phyloP scores from a whole-genome alignment of 1,140 invertebrate genomes.

The Laupala kohalensis region DNA sequence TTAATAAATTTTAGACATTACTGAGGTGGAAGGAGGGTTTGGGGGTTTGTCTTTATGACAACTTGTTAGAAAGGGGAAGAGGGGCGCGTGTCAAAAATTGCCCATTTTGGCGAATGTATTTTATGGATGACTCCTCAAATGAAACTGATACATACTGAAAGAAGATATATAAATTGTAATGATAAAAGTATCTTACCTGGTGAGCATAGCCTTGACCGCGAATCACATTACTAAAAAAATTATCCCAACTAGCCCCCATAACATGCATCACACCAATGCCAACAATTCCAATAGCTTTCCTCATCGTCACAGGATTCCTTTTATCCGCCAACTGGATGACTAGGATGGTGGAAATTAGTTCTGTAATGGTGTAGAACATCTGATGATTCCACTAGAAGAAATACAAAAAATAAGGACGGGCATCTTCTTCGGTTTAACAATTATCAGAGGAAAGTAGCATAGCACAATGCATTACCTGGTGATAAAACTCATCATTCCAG shows the following conservation, averaged over 20 bases:
- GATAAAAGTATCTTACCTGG: conserved; percentile 35
- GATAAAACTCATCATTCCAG: conserved; percentile 69
- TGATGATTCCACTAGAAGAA: conserved; percentile 58
- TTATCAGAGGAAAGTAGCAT: no score
- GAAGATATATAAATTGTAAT: not conserved
- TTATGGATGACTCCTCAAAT: no score
- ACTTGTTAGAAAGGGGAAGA: no score
- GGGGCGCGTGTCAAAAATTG: no score
- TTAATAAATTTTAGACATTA: no score
- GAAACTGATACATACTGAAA: not conserved
- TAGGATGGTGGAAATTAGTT: conserved; percentile 52
- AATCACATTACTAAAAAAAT: conserved; percentile 61
- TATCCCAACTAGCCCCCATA: conserved; percentile 55
- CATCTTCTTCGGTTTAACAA: no score
- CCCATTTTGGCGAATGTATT: no score
- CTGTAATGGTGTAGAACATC: conserved; percentile 50
- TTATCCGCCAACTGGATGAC: conserved; percentile 43
- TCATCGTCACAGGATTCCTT: conserved; percentile 40
- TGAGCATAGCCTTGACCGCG: conserved; percentile 51
- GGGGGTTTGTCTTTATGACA: no score
- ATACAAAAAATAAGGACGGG: not conserved
- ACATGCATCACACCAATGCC: conserved; percentile 57
- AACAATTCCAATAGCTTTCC: conserved; percentile 47
- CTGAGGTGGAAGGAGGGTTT: no score
- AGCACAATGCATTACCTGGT: not conserved